A percentile compares a stretch with the other conserved stretches of the same genome.
phyloP scores from a whole-genome alignment of 2,888 invertebrate genomes.

The Macaria notata region DNA sequence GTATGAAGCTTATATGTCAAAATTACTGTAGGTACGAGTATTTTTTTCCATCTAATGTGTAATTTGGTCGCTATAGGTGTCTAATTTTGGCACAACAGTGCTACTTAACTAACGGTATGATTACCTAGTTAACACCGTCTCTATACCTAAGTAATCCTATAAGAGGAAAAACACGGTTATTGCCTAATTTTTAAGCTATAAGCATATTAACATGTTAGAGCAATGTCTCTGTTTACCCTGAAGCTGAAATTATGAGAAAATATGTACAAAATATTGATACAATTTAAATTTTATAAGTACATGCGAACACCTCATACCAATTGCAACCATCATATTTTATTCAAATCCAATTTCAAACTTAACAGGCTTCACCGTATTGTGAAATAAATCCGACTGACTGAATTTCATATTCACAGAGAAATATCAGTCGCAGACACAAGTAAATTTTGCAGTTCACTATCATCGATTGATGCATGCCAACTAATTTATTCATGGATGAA shows the following conservation, averaged over 20 bases:
- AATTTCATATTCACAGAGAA: slow-evolving; percentile 21
- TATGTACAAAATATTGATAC: slow-evolving; percentile 13
- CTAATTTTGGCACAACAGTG: too few relatives aligned
- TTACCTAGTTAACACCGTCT: slow-evolving; percentile 10
- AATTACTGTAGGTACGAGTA: too few relatives aligned
- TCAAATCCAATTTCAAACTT: slow-evolving; percentile 28
- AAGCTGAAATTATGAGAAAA: background rate
- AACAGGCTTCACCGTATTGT: slow-evolving; percentile 33
- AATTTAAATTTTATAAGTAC: slow-evolving; percentile 19
- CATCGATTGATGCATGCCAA: too few relatives aligned
- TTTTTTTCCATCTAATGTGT: too few relatives aligned
- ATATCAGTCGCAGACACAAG: background rate
- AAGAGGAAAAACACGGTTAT: slow-evolving; percentile 17
- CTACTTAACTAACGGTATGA: slow-evolving; percentile 13
- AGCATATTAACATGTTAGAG: slow-evolving; percentile 24
- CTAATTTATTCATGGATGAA: too few relatives aligned
- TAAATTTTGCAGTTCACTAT: too few relatives aligned
- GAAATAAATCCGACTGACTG: slow-evolving; percentile 21
- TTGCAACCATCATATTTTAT: slow-evolving; percentile 23
- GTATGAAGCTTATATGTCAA: background rate
- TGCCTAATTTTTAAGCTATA: slow-evolving; percentile 16
- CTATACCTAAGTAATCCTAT: slow-evolving; percentile 7
- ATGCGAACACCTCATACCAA: slow-evolving; percentile 53
- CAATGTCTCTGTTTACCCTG: background rate
- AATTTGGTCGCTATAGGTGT: too few relatives aligned